Evolutionary conservation across 2,888 invertebrate species (phyloP).

Genomic region (Melinopterus prodromus): DNA sequence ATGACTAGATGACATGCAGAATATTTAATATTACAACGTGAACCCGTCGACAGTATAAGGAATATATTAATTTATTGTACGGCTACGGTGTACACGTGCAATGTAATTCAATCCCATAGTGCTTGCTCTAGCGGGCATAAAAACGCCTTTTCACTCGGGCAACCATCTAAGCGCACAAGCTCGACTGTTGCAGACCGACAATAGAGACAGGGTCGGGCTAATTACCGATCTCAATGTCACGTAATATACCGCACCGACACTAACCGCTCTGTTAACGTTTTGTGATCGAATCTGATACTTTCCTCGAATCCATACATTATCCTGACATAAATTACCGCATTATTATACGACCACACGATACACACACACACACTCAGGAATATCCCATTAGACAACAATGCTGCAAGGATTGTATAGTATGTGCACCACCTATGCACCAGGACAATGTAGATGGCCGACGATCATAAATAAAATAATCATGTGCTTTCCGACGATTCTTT

Average conservation of each 20-base stretch:
- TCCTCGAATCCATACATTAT: constrained; percentile 23
- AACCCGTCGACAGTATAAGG: too few species aligned
- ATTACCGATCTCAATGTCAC: constrained; percentile 24
- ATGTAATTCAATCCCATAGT: not conserved
- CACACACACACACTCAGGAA: not conserved
- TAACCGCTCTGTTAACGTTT: constrained; percentile 4
- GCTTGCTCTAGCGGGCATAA: not conserved
- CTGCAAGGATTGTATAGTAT: not conserved
- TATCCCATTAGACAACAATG: not conserved
- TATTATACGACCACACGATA: not conserved
- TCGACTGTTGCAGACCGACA: not conserved
- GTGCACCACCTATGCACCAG: not conserved
- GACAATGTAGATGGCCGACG: not conserved
- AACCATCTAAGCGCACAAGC: constrained; percentile 20
- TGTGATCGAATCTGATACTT: constrained; percentile 17
- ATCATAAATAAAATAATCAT: not conserved
- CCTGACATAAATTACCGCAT: constrained; percentile 20
- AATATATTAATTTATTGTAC: too few species aligned
- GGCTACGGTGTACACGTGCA: too few species aligned
- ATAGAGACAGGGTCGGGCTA: constrained; percentile 12
- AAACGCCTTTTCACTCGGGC: constrained; percentile 14
- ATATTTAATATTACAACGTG: too few species aligned
- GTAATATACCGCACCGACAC: constrained; percentile 15
- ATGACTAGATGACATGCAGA: too few species aligned
- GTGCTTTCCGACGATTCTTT: not conserved